Evolutionary conservation across 2,888 invertebrate species (phyloP).

Genomic region (Axea sp.): DNA sequence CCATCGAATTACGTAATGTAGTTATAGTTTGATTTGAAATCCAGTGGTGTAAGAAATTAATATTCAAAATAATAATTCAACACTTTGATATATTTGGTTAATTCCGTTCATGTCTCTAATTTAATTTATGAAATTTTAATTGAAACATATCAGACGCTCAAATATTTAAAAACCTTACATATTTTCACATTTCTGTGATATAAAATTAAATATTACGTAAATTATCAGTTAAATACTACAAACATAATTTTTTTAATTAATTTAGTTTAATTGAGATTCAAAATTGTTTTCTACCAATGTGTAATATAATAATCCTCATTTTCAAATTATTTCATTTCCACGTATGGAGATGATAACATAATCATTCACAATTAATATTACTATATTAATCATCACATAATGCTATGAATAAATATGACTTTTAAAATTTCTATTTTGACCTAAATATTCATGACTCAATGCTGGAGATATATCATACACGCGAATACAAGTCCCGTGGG

Average conservation of each 20-base stretch:
- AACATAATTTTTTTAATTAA: too few species aligned
- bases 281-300: too few species aligned
- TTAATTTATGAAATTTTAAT: neutral
- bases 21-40: conserved; percentile 43
- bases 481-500: conserved; percentile 51
- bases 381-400: conserved; percentile 19
- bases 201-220: too few species aligned
- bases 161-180: too few species aligned
- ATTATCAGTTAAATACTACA: too few species aligned
- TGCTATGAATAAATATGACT: conserved; percentile 31
- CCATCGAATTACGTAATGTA: conserved; percentile 47
- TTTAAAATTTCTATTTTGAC: conserved; percentile 38
- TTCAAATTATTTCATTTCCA: too few species aligned
- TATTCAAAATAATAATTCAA: conserved; percentile 20
- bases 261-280: too few species aligned
- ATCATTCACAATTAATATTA: conserved; percentile 1
- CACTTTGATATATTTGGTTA: neutral
- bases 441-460: conserved; percentile 28
- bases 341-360: too few species aligned
- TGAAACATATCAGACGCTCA: too few species aligned
- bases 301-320: too few species aligned
- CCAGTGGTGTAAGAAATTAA: conserved; percentile 31
- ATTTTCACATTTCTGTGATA: too few species aligned
- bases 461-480: conserved; percentile 36
- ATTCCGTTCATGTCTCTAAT: neutral